Evolutionary conservation across 2,888 invertebrate genomes (phyloP), one percentile per base, ranked within the genome.

Genomic region (Catocala fraxini): DNA sequence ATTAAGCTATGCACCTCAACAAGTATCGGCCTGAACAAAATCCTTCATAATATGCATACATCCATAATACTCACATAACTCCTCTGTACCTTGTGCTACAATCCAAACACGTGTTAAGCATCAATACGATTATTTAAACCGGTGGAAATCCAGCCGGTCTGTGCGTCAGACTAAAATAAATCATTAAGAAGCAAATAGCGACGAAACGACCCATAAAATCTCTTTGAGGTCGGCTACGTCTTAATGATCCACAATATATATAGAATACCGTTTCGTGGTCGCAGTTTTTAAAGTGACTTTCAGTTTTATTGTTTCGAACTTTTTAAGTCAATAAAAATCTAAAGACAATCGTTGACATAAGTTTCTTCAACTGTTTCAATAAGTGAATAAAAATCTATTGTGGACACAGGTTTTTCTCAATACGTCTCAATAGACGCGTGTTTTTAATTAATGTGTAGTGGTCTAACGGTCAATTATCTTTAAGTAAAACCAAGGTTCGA

Each of bases 131-230:
- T 62, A 62, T 66, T 72, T 67, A 49, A 65, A 63, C 66, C 25
- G 66, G 49, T 51, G 48, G 46, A 73, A 57, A 52, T 65, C 47
- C 65, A 59, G 59, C 49, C 35, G 11, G 13, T 25, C 53, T 33
- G 52, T 45, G 12, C 43, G 68, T 67, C 62, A 39, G 74, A 54
- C 75, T 69, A 71, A 85, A 87, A 89, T 88, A 89, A 86, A 87
- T 84, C 83, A 87, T 77, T 80, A 70, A 56, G 59, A 79, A 75
- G 54, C 81, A 71, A 79, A 82, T 80, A 80, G 81, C 74, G 68
- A 77, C 79, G 82, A 82, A 87, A 89, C 82, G 86, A 83, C 75
- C 83, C 85, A 85, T 89, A 85, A 89, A 88, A 84, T 83, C 80
- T 81, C 84, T 86, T 87, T 86, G 87, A 88, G 84, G 82, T 77